Evolutionary conservation across 2,797 vertebrate species (phyloP), one percentile per base, ranked within the genome.

Genomic region (Takifugu ocellatus): DNA sequence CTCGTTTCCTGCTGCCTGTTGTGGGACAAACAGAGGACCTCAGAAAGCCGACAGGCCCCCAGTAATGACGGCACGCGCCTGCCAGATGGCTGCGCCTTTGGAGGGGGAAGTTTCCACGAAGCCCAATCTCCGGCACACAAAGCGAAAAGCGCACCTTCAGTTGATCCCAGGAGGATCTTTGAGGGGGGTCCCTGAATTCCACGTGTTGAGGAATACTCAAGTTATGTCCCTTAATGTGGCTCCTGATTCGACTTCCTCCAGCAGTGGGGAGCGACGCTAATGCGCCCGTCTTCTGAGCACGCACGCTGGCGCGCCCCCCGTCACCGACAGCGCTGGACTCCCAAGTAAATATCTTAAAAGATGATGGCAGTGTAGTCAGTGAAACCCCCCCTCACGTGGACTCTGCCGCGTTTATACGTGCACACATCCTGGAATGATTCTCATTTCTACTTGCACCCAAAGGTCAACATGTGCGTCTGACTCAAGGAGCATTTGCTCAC

Each of bases 401-500:
- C 71, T 66, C 59, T 70, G 69, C 55, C 39, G 79, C 74, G 66
- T 58, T 81, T 50, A 27, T 50, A 29, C 29, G n/a, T 48, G 79
- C 8, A 69, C 72, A 68, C 58, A 72, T 79, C 66, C 74, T 69
- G 64, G 77, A 83, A 81, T 81, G 66, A 56, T 82, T 76, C 63
- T 81, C 72, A 82, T 84, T 82, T 77, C 74, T 81, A 61, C 75
- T 72, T 74, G 68, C 52, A 77, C 82, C 80, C 84, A 92, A 92
- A 93, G 89, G 91, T 92, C 90, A 90, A 66, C 82, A 75, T 81
- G 79, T 83, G 86, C 81, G 57, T 88, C 81, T 79, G 83, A 88
- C 88, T 90, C 90, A 83, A 79, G 86, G 90, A 88, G 84, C 87
- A 88, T 88, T 85, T 89, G 87, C 84, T 91, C 90, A 91, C 90